Percentiles rank a stretch among this genome's conserved stretches.
These are phyloP conservation scores for Ctenopoma kingsleyae DNA, from an alignment of 2,797 vertebrate species.

Conservation along the genomic window DNA sequence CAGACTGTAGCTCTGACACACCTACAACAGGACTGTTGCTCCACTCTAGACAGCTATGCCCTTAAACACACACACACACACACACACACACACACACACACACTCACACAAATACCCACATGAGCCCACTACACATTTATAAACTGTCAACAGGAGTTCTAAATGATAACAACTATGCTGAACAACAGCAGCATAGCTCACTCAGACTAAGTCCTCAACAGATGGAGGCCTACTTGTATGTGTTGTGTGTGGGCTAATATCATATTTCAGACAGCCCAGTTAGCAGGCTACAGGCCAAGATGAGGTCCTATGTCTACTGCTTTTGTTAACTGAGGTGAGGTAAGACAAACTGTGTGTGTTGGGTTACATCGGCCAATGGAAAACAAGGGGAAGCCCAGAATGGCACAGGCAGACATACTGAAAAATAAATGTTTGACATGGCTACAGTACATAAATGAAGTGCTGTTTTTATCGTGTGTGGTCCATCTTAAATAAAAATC, in stretches of 20 bases:
- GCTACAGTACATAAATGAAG: slow-evolving; percentile 6
- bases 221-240: slow-evolving; percentile 72
- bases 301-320: slow-evolving; percentile 71
- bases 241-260: slow-evolving; percentile 65
- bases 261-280: slow-evolving; percentile 77
- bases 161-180: slow-evolving; percentile 42
- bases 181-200: slow-evolving; percentile 66
- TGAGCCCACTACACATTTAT: slow-evolving; percentile 41
- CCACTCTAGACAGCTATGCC: slow-evolving; percentile 38
- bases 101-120: slow-evolving; percentile 26
- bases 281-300: slow-evolving; percentile 71
- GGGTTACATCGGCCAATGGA: slow-evolving; percentile 76
- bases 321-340: slow-evolving; percentile 82
- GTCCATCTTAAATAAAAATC: background rate
- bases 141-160: slow-evolving; percentile 53
- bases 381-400: slow-evolving; percentile 69
- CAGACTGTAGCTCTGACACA: slow-evolving; percentile 76
- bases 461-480: background rate
- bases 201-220: slow-evolving; percentile 63
- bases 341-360: slow-evolving; percentile 81
- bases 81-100: slow-evolving; percentile 29
- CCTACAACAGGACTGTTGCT: slow-evolving; percentile 69
- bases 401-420: slow-evolving; percentile 35
- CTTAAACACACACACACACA: slow-evolving; percentile 39
- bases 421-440: slow-evolving; percentile 26